Conservation (phyloP, 2,113 vertebrate species). For the Cichladusa arquata region DNA sequence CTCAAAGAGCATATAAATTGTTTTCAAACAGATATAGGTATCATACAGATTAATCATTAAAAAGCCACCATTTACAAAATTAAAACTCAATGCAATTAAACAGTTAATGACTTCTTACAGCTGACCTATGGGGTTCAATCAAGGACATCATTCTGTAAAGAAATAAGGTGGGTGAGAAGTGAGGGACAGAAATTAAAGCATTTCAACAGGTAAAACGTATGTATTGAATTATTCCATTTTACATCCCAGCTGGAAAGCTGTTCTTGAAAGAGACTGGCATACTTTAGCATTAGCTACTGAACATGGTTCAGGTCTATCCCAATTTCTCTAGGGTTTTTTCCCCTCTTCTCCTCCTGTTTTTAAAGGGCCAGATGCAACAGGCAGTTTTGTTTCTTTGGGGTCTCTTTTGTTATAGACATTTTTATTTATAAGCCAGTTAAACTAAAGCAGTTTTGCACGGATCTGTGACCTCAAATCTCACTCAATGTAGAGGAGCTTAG, state of each 20-base stretch:
- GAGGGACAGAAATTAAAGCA: background rate
- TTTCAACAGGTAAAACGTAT: background rate
- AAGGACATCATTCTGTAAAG: background rate
- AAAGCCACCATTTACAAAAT: background rate
- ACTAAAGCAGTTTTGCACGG: slow-evolving; percentile 9
- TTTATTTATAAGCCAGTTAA: slow-evolving; percentile 24
- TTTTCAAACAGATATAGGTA: background rate
- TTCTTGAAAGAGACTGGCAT: background rate
- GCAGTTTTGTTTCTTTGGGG: background rate
- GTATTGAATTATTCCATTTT: background rate
- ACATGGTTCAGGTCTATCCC: background rate
- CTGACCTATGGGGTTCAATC: background rate
- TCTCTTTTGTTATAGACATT: background rate
- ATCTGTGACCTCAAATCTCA: background rate
- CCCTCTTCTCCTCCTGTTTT: background rate
- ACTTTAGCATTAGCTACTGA: background rate
- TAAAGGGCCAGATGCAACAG: background rate
- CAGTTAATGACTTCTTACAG: background rate
- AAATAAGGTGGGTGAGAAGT: background rate
- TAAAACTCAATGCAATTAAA: background rate
- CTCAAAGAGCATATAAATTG: background rate
- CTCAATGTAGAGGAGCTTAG: background rate
- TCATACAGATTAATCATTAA: background rate
- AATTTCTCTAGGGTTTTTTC: background rate
- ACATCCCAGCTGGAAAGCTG: background rate